Percentiles rank a stretch among this genome's conserved stretches.
Evolutionary conservation across 2,888 invertebrate genomes (phyloP).

Genomic region (Drosophila prolongata): DNA sequence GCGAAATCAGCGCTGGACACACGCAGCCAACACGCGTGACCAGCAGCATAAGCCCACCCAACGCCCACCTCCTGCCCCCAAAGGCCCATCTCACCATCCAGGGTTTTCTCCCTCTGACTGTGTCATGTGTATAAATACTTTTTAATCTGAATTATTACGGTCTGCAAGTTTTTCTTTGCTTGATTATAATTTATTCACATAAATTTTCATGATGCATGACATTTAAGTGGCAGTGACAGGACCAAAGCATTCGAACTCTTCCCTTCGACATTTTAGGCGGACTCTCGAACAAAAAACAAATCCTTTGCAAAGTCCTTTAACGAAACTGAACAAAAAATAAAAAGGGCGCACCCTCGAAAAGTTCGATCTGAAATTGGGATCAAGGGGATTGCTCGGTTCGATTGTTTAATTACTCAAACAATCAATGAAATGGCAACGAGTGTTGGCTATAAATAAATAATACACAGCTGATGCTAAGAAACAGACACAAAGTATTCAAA

Average conservation of each 20-base stretch:
- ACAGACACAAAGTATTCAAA: not conserved
- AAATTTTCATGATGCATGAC: conserved; percentile 71
- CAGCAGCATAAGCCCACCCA: conserved; percentile 35
- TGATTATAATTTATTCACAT: conserved; percentile 73
- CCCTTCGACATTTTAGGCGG: conserved; percentile 43
- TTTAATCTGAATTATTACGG: conserved; percentile 72
- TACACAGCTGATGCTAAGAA: not conserved
- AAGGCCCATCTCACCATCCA: not conserved
- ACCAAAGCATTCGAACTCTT: conserved; percentile 22
- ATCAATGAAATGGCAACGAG: conserved; percentile 37
- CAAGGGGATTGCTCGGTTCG: conserved; percentile 36
- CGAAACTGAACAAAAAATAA: conserved; percentile 6
- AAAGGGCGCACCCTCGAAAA: conserved; percentile 35
- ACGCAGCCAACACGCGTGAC: conserved; percentile 52
- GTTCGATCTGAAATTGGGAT: conserved; percentile 37
- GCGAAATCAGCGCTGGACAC: conserved; percentile 57
- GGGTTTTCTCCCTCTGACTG: conserved; percentile 6
- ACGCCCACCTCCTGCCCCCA: not conserved
- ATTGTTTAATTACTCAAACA: conserved; percentile 58
- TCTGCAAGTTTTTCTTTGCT: conserved; percentile 47
- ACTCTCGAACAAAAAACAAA: conserved; percentile 14
- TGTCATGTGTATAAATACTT: conserved; percentile 68
- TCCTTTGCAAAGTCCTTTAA: conserved; percentile 21
- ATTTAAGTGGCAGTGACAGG: conserved; percentile 65
- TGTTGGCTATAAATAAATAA: not conserved